Base-by-base conservation (phyloP, 2,113 vertebrate genomes). In the Gambusia holbrooki region DNA sequence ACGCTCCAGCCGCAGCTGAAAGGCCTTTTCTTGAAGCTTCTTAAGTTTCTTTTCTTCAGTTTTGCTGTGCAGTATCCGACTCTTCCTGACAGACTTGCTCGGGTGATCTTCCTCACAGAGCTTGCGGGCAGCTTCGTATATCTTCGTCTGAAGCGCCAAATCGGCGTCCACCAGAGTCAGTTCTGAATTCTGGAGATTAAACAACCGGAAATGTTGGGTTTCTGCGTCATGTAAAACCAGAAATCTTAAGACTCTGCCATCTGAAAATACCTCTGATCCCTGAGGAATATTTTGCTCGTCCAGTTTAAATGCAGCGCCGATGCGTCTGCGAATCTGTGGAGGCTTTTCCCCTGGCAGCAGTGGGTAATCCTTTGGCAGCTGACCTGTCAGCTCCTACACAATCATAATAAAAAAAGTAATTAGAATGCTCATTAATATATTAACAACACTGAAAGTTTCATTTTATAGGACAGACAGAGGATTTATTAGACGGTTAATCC, bases 81-180 rank as follows among this genome's bases (percentile, higher is more conserved):
- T 96, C 89, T 94, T 94, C 27, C 90, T 95, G 0, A 96, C 90
- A 58, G 95, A 93, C 62, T 96, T 93, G 73, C 92, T 92, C 1
- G 93, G 91, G 83, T 96, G 95, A 66, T 95, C 93, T 89, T 98
- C 96, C 0, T 80, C 84, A 29, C 91, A 96, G 11, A 99, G 95
- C 13, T 92, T 93, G 0, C 93, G 93, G 0, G 95, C 94, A 0
- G 97, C 97, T 80, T 95, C 94, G 0, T 95, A 93, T 32, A 99
- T 97, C 94, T 97, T 96, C 79, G 95, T 94, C 93, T 98, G 97
- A 81, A 98, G 92, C 0, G 96, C 95, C 83, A 98, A 90, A 63
- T 96, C 94, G 51, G 83, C 88, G 64, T 98, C 96, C 81, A 97
- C 91, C 37, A 90, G 71, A 65, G 89, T 94, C 77, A 97, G 91